Base-by-base conservation (phyloP, 1,140 invertebrate genomes). In the Apis florea region DNA sequence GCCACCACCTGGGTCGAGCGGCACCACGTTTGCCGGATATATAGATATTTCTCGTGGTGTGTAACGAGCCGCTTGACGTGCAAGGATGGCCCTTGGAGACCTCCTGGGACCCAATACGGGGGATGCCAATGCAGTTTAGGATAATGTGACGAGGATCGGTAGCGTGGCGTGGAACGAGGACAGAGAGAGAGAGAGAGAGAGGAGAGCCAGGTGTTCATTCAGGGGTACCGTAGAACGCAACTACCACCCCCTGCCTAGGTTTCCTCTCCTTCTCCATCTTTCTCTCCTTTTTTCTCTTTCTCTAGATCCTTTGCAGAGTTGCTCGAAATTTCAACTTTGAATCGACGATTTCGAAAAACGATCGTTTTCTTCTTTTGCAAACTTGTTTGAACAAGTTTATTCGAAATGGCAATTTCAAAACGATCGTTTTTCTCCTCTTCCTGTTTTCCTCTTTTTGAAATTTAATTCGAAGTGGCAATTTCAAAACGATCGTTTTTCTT, bases 131-230 rank as follows among this genome's bases (percentile, higher is more conserved):
- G 83, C 83, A 85, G 88, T 85, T 83, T 82, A 87, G 78, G 89
- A 83, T 79, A 86, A 88, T 80, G 78, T 74, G 86, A 86, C 74
- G 82, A 76, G 78, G 84, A 79, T 86, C 84, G 81, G 70, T 74
- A 70, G 82, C 83, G 81, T 80, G 82, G 70, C 75, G 70, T 69
- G 82, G 77, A 53, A n/a, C n/a, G 77, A 69, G 26, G 24, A 72
- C 21, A 26, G 26, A 24, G 53, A n/a, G 31, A 58, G 13, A 26
- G 10, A 56, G 68, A 56, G 51, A 54, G 77, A 56, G 79, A 85
- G 79, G 54, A 81, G 82, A 86, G 89, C 89, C 89, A 90, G 89
- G 87, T 90, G 89, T 90, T 87, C 88, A 66, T 82, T 40, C 31
- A 40, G 82, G 80, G 85, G 80, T 81, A 82, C 77, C 82, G 74